Conservation (phyloP, 2,113 vertebrate genomes). For the Bungarus multicinctus region DNA sequence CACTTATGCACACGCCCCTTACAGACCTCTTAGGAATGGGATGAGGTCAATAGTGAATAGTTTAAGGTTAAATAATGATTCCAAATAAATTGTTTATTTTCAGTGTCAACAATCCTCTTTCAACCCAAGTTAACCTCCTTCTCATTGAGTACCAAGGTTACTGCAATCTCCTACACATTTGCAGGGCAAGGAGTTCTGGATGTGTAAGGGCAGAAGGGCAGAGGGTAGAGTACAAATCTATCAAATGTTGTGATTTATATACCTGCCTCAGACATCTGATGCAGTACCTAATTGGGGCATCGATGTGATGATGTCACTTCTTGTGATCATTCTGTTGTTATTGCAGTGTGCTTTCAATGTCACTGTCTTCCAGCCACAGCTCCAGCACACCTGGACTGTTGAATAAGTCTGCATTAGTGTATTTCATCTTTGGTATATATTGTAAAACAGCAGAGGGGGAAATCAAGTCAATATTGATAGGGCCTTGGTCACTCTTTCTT, state of each 20-base stretch:
- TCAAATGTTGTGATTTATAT: neutral
- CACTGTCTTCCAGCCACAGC: neutral
- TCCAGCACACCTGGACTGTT: neutral
- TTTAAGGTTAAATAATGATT: neutral
- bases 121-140: neutral
- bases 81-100: neutral
- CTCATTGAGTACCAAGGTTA: neutral
- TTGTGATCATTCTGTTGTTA: neutral
- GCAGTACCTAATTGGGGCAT: neutral
- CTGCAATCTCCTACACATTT: neutral
- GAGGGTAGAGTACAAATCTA: neutral
- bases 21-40: no score
- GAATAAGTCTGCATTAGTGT: neutral
- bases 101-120: neutral
- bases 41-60: no score
- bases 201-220: neutral
- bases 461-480: slow-evolving; percentile 40
- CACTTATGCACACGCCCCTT: no score
- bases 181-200: neutral
- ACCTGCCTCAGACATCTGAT: neutral
- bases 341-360: neutral
- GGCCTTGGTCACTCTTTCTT: slow-evolving; percentile 10
- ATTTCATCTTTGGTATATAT: slow-evolving; percentile 36
- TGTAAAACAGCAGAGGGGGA: slow-evolving; percentile 9
- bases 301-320: neutral